Evolutionary conservation across 1,140 invertebrate species (phyloP).

Genomic region (Diachasmimorpha longicaudata): DNA sequence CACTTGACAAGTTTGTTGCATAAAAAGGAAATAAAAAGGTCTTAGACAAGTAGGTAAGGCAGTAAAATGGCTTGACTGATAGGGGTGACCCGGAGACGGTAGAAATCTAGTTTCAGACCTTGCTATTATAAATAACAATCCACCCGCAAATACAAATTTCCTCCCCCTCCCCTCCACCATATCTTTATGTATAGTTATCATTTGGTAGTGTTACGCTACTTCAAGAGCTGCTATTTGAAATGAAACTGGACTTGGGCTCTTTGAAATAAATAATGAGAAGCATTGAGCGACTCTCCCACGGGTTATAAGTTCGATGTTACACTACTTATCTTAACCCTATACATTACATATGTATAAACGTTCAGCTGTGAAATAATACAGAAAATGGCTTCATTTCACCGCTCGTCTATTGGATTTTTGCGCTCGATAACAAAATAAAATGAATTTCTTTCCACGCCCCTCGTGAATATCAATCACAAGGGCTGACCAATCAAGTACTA

Average conservation of each 20-base stretch:
- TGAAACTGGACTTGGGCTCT: not conserved
- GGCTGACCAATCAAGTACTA: not conserved
- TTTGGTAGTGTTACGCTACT: not conserved
- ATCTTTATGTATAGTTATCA: slow-evolving; percentile 3
- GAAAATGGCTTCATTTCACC: not conserved
- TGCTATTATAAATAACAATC: slow-evolving; percentile 35
- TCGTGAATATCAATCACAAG: not conserved
- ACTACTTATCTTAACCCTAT: slow-evolving; percentile 7
- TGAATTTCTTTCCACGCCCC: not conserved
- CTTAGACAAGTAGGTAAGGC: no score
- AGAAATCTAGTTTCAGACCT: slow-evolving; percentile 38
- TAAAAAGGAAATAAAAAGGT: no score
- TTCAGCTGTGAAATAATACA: not conserved
- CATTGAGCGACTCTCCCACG: not conserved
- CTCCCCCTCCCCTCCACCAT: no score
- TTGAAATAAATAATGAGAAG: slow-evolving; percentile 25
- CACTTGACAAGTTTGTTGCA: not conserved
- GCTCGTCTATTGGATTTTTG: not conserved
- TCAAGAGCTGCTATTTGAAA: not conserved
- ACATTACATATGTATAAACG: not conserved
- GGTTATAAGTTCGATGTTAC: not conserved
- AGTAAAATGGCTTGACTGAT: no score
- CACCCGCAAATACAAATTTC: not conserved
- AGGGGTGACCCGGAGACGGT: slow-evolving; percentile 16
- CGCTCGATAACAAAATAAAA: not conserved